These are phyloP conservation scores for Alaudala cheleensis DNA, from an alignment of 2,113 vertebrate genomes.

Conservation along the genomic window DNA sequence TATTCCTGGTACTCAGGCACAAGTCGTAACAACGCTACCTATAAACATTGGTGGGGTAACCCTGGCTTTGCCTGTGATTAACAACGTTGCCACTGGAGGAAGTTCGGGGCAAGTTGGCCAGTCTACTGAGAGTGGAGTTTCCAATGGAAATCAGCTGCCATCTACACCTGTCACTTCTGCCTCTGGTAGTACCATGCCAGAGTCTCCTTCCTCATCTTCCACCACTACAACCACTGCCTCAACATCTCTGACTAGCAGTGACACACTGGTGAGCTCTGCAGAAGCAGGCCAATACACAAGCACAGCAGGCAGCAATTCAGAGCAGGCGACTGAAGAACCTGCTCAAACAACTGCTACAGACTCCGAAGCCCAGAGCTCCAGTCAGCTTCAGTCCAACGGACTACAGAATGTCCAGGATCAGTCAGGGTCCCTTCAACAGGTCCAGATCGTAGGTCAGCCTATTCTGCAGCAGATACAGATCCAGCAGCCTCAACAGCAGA, in stretches of 20 bases:
- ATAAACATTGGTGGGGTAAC: conserved; percentile 98
- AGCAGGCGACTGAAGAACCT: conserved; percentile 79
- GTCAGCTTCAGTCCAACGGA: conserved; percentile 88
- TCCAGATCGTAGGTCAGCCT: conserved; percentile 93
- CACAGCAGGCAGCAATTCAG: conserved; percentile 72
- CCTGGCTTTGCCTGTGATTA: conserved; percentile 93
- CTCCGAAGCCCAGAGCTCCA: conserved; percentile 81
- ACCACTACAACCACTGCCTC: conserved; percentile 76
- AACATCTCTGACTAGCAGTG: conserved; percentile 77
- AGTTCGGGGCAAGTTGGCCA: conserved; percentile 87
- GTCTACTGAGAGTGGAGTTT: conserved; percentile 85
- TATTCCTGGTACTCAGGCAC: conserved; percentile 89
- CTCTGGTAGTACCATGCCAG: conserved; percentile 76
- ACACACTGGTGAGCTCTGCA: conserved; percentile 76
- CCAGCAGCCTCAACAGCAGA: conserved; percentile 86
- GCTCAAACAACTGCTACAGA: conserved; percentile 73
- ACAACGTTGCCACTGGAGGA: conserved; percentile 85
- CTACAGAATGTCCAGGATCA: conserved; percentile 85
- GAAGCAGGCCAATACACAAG: conserved; percentile 84
- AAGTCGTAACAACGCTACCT: conserved; percentile 94
- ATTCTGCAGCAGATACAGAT: conserved; percentile 95
- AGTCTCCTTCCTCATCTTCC: conserved; percentile 78
- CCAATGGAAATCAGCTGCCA: conserved; percentile 89
- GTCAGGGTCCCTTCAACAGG: conserved; percentile 88
- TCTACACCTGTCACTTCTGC: conserved; percentile 79